Conservation (phyloP, 2,888 invertebrate genomes). For the Tortrix viridana region DNA sequence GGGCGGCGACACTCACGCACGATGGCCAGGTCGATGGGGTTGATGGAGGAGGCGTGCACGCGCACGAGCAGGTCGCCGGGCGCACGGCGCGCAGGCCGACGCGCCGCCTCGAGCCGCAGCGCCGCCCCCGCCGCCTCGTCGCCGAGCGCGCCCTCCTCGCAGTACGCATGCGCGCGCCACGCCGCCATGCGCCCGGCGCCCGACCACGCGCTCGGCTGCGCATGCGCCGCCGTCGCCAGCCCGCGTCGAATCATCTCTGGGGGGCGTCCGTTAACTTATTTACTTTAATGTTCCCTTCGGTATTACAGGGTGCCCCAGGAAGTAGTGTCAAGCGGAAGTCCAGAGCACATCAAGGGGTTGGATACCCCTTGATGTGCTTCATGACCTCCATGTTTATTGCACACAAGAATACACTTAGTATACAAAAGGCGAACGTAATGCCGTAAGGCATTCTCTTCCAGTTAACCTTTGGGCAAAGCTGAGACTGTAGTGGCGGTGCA, state of each 20-base stretch:
- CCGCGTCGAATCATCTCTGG: slow-evolving; percentile 9
- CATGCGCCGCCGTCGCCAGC: slow-evolving; percentile 35
- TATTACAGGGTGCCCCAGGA: too few species aligned
- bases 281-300: too few species aligned
- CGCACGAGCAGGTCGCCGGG: slow-evolving; percentile 92
- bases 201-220: slow-evolving; percentile 38
- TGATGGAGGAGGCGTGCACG: slow-evolving; percentile 93
- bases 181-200: slow-evolving; percentile 85
- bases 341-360: too few species aligned
- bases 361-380: too few species aligned
- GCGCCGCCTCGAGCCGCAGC: slow-evolving; percentile 84
- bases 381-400: too few species aligned
- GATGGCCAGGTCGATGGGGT: slow-evolving; percentile 96
- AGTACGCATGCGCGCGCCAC: slow-evolving; percentile 94
- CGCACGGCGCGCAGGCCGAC: slow-evolving; percentile 87
- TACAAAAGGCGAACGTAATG: too few species aligned
- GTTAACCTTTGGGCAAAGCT: too few species aligned
- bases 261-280: neutral
- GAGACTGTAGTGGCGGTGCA: too few species aligned
- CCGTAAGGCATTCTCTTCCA: too few species aligned
- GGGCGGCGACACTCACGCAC: slow-evolving; percentile 85
- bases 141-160: slow-evolving; percentile 90
- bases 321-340: too few species aligned
- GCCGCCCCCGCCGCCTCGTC: slow-evolving; percentile 74
- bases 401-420: too few species aligned